Base-by-base conservation (phyloP, 2,113 vertebrate species). In the Ameiurus melas region DNA sequence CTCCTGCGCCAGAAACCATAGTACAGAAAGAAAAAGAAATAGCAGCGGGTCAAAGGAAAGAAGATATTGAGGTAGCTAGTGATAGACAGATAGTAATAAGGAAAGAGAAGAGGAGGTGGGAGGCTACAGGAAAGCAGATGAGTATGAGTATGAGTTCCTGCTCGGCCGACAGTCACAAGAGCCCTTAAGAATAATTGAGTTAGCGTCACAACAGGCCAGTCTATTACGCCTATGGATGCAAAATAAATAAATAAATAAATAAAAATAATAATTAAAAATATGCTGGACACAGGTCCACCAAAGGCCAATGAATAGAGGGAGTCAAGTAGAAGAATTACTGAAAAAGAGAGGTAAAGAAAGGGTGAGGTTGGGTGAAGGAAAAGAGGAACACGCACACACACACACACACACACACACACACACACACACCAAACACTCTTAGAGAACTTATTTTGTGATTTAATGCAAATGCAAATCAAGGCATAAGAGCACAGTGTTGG, bases 171-270 rank as follows among this genome's bases (percentile, higher is more conserved):
- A 92, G 91, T 88, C 91, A 94, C 90, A 92, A 93, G 90, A 88
- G 90, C 93, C 89, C 92, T 93, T 88, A 39, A 84, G 91, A 94
- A 92, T 92, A 94, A 94, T 92, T 90, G 92, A 90, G 92, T 93
- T 92, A 92, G 92, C 57, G 13, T 83, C 51, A 87, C 92, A 94
- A 92, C 93, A 92, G 93, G 91, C 91, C 92, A 92, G 91, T 93
- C 92, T 92, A 93, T 92, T 92, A 94, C 43, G 78, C 77, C 86
- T 60, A 68, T 84, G 53, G 70, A 91, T 91, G 87, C 51, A 25
- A 82, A 88, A 84, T 7, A 82, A n/a, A 4, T 27, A 5, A n/a
- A 89, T 3, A 75, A 22, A 25, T 0, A 43, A 39, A 75, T 0
- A 43, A 12, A 75, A 10, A 39, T 0, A 16, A 14, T 27, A 13